Base-by-base conservation (phyloP, 2,888 invertebrate genomes). In the Eristalinus aeneus region DNA sequence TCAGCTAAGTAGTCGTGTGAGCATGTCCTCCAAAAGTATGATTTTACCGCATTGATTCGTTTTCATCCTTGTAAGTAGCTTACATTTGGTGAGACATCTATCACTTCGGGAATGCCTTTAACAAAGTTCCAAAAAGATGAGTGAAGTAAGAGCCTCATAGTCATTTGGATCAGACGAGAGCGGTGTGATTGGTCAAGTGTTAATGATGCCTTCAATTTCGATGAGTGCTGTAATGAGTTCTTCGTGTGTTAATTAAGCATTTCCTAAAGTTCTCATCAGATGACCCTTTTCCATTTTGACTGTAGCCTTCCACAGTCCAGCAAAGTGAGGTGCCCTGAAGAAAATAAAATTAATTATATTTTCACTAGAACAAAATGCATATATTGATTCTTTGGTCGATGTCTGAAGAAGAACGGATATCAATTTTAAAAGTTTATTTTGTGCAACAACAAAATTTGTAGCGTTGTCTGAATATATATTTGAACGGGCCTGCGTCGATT, bases 281-380 rank as follows among this genome's bases (percentile, higher is more conserved):
- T 83, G 84, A n/a, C 65, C 77, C 46, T 88, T 87, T 2, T 80
- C 80, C 0, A 77, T 58, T 39, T 87, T 88, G 2, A 79, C 79
- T 0, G 78, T 61, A 1, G 54, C 65, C 32, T 79, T 61, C 72
- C 72, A 79, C 11, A 79, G 34, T 20, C 82, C 87, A 9, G 82
- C 87, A 60, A 88, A 88, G 34, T 88, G 84, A 23, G 88, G 84
- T 5, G 85, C 77, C 39, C 87, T 68, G 9, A 83, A 83, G 20
- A 76, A 81, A 11, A 88, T 86, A 56, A 71, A 71, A 64, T 31
- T 16, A 58, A 77, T 36, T 20, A 77, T 84, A 12, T 53, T 34
- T 68, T 71, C 34, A 39, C 56, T 72, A 5, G 12, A 36, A 46
- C 78, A 83, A 78, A 72, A 78, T n/a, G 69, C 69, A n/a, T 39